Base-by-base conservation (phyloP, 1,140 invertebrate genomes). In the Parapsyche elsis region DNA sequence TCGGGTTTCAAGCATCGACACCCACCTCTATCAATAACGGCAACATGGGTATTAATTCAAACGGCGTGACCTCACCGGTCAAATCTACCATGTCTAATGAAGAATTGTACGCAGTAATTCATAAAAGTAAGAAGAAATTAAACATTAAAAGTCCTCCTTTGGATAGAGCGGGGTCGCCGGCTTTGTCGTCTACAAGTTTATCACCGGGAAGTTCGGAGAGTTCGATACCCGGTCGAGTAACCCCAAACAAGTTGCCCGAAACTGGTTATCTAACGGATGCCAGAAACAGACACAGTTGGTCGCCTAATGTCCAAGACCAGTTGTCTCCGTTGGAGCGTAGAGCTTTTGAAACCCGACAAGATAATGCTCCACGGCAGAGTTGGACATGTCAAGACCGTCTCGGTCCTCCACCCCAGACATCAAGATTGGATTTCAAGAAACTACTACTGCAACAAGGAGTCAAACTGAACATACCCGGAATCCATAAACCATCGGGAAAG, bases 401-500 rank as follows among this genome's bases (percentile, higher is more conserved):
- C 83, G 92, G 89, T 79, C 88, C 85, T 49, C 88, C 91, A n/a
- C 90, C 91, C 24, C 90, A 93, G 83, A 94, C 93, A 5, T 94
- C 93, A 0, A 88, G 93, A 76, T 86, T 94, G 84, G 95, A 96
- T 86, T 96, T 96, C 84, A 96, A 96, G 86, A 92, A 94, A 84
- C 86, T 96, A 12, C 87, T 96, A 0, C 88, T 94, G 5, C 93
- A 94, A 83, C 92, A 93, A 70, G 92, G 92, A 81, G 88, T 92
- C 7, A 90, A 88, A 85, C 82, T 89, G 12, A 89, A 88, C 78
- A 90, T 88, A 81, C 86, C 88, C 90, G 92, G 87, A 88, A 90
- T 78, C 87, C 90, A 85, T 90, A 91, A 80, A 87, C 90, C 84
- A 87, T 86, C 89, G 75, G 88, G 88, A 9, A 94, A 94, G 84